These are phyloP conservation scores for Schizaphis graminum DNA, from an alignment of 2,888 invertebrate genomes.

Conservation along the genomic window DNA sequence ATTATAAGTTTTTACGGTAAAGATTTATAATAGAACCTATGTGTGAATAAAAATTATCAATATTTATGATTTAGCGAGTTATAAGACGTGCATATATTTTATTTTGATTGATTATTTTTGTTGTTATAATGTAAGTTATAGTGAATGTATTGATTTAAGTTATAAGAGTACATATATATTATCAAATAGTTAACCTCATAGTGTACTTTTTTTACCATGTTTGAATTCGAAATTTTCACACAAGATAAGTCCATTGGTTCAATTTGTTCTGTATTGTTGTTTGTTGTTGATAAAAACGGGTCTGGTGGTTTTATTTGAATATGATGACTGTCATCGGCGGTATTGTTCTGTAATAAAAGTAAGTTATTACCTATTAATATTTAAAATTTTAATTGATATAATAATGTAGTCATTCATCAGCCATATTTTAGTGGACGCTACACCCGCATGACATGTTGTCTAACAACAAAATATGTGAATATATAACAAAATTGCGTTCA, in stretches of 20 bases:
- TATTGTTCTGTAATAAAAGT: not conserved
- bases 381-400: not conserved
- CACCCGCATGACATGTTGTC: not conserved
- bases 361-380: not conserved
- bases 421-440: not conserved
- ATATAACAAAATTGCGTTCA: not conserved
- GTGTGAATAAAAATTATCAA: not conserved
- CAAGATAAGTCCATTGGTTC: conserved; percentile 55
- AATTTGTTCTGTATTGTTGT: conserved; percentile 2
- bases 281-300: not conserved
- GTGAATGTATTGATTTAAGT: not conserved
- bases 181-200: not conserved
- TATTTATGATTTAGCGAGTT: not conserved
- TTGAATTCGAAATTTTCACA: not conserved
- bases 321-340: not conserved
- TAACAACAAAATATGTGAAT: not conserved
- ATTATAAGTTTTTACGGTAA: not conserved
- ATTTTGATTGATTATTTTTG: not conserved
- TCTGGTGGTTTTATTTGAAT: not conserved
- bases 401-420: not conserved
- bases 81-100: not conserved
- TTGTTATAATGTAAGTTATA: not conserved
- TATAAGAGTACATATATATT: not conserved
- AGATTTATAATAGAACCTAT: not conserved
- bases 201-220: not conserved